Evolutionary conservation across 2,113 vertebrate species (phyloP).

Genomic region (Bubo bubo): DNA sequence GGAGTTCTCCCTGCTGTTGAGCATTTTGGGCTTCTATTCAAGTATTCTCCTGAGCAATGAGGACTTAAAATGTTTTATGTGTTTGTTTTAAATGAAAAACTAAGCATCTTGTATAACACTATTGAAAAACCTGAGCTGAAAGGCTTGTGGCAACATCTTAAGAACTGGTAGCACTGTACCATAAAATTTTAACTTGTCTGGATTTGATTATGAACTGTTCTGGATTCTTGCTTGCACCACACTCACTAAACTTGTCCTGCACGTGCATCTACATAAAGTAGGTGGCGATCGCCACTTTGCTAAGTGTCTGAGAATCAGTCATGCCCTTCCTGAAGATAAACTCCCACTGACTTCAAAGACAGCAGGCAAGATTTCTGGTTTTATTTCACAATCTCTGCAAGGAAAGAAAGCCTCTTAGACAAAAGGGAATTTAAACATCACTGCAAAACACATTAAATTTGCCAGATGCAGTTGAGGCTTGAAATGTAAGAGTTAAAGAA

Average conservation of each 20-base stretch:
- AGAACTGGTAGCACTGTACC: background rate
- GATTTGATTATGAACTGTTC: background rate
- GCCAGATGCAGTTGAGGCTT: background rate
- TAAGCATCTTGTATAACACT: background rate
- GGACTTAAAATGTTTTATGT: background rate
- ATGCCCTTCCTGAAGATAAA: background rate
- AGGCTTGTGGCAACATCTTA: background rate
- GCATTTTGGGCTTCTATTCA: background rate
- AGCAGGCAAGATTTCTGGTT: background rate
- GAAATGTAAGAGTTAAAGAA: background rate
- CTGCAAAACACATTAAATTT: background rate
- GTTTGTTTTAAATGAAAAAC: background rate
- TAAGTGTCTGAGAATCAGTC: background rate
- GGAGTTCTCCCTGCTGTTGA: background rate
- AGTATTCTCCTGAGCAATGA: background rate
- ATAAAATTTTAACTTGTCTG: background rate
- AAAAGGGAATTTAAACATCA: conserved; percentile 7
- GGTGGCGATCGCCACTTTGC: background rate
- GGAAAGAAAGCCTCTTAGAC: background rate
- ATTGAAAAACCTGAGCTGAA: background rate
- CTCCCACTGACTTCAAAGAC: background rate
- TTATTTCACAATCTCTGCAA: background rate
- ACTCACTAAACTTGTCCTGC: background rate
- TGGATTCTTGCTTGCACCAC: background rate
- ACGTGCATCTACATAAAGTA: background rate